Evolutionary conservation across 2,888 invertebrate species (phyloP).

Genomic region (Mythimna vitellina): DNA sequence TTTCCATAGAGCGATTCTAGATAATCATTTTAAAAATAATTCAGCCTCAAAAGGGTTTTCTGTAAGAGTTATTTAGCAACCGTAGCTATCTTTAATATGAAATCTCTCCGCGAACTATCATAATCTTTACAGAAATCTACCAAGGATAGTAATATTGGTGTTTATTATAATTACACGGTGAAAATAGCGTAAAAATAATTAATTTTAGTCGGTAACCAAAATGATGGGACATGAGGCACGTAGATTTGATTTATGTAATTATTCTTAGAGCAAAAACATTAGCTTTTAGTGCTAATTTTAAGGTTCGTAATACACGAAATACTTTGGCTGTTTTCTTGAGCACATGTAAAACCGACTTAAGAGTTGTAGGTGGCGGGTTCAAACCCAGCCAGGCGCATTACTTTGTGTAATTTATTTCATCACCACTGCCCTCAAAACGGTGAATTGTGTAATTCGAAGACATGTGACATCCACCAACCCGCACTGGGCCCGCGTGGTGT

Average conservation of each 20-base stretch:
- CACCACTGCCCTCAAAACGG: too few relatives aligned
- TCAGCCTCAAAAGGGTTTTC: constrained; percentile 10
- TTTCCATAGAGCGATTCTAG: not conserved
- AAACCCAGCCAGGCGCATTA: too few relatives aligned
- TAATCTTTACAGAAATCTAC: constrained; percentile 51
- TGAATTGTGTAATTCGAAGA: too few relatives aligned
- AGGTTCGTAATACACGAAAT: constrained; percentile 11
- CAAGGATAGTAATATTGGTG: constrained; percentile 40
- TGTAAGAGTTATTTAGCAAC: constrained; percentile 46
- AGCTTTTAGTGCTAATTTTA: constrained; percentile 9
- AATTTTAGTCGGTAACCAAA: constrained; percentile 48
- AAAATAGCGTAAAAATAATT: constrained; percentile 55
- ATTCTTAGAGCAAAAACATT: constrained; percentile 39
- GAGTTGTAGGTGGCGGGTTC: too few relatives aligned
- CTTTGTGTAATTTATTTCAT: too few relatives aligned
- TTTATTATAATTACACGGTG: constrained; percentile 61
- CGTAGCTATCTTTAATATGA: constrained; percentile 64
- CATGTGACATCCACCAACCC: too few relatives aligned
- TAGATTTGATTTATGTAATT: constrained; percentile 48
- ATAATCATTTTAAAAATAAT: not conserved
- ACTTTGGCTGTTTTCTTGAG: not conserved
- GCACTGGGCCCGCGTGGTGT: too few relatives aligned
- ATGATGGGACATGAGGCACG: constrained; percentile 25
- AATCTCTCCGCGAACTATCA: constrained; percentile 56
- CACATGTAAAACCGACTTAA: too few relatives aligned